Evolutionary conservation across 92 coral and sea anemone species (phyloP), one percentile per base, ranked within the genome.

Genomic region (Nematostella vectensis): DNA sequence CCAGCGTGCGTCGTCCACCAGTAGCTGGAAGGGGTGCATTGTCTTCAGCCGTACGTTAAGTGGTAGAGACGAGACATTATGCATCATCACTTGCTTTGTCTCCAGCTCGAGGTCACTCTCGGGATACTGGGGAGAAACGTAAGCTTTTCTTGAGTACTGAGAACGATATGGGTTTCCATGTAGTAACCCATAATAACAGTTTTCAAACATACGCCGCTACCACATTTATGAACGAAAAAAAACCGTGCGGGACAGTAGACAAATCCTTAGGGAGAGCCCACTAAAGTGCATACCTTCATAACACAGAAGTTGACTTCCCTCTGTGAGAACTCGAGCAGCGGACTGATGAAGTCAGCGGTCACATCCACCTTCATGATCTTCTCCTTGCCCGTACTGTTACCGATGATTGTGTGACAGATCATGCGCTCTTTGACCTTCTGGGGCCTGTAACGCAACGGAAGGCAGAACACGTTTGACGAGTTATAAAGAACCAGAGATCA

Each of bases 381-480:
- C 45, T 91, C 98, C 77, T 91, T 91, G 2, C 98, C 98, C 50
- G 95, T 91, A 16, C 91, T 81, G 62, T 78, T 87, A 11, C 98
- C 98, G 60, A 91, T 91, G 65, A 91, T 91, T 37, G 98, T 85
- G 79, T 91, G 98, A 44, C 98, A 91, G 36, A 91, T 81, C 98
- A 91, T 91, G n/a, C 95, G 85, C 57, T 91, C 98, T 26, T 87
- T 82, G 20, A 91, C 88, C 24, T 47, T 77, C 50, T 87, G 93
- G 28, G 95, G 87, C 54, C 98, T 91, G 55, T 19, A 30, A 12
- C 57, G 29, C 22, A 25, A 53, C 15, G 52, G 42, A 13, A 24
- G 19, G 3, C 0, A 25, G 25, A 1, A 2, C 6, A 39, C 30
- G 48, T 30, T 57, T 18, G 1, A n/a, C n/a, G n/a, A n/a, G n/a